These are phyloP conservation scores for Hyles euphorbiae DNA, from an alignment of 1,140 invertebrate species.

Conservation along the genomic window DNA sequence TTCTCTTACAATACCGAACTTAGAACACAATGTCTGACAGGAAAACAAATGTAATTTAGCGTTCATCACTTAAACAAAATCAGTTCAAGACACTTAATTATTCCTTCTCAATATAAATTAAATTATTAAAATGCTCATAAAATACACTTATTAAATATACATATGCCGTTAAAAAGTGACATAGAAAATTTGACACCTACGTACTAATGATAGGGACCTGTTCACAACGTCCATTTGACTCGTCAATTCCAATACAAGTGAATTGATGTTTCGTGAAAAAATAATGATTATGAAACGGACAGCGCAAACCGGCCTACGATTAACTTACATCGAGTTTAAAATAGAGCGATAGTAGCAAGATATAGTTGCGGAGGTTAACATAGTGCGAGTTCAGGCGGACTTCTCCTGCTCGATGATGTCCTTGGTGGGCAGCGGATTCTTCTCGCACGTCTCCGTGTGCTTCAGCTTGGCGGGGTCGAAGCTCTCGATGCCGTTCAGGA, in stretches of 20 bases:
- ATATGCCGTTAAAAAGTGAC: slow-evolving; percentile 66
- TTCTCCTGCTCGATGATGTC: slow-evolving; percentile 85
- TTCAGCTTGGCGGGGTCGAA: slow-evolving; percentile 91
- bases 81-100: slow-evolving; percentile 63
- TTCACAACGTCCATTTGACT: slow-evolving; percentile 35
- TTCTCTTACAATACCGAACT: slow-evolving; percentile 33
- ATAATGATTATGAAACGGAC: slow-evolving; percentile 27
- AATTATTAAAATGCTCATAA: slow-evolving; percentile 67
- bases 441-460: slow-evolving; percentile 92
- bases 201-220: slow-evolving; percentile 52
- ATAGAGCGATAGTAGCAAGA: slow-evolving; percentile 70
- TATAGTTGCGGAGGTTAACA: slow-evolving; percentile 52
- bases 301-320: slow-evolving; percentile 41
- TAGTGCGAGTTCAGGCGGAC: slow-evolving; percentile 73
- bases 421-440: slow-evolving; percentile 92
- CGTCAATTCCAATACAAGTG: neutral
- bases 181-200: slow-evolving; percentile 72
- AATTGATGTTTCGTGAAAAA: slow-evolving; percentile 7
- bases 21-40: slow-evolving; percentile 47
- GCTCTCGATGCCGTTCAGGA: slow-evolving; percentile 91
- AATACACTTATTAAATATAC: slow-evolving; percentile 64
- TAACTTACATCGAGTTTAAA: slow-evolving; percentile 65
- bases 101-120: slow-evolving; percentile 59
- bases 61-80: slow-evolving; percentile 59
- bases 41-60: slow-evolving; percentile 33